phyloP scores from a whole-genome alignment of 1,140 invertebrate genomes.

The Drosophila punjabiensis region DNA sequence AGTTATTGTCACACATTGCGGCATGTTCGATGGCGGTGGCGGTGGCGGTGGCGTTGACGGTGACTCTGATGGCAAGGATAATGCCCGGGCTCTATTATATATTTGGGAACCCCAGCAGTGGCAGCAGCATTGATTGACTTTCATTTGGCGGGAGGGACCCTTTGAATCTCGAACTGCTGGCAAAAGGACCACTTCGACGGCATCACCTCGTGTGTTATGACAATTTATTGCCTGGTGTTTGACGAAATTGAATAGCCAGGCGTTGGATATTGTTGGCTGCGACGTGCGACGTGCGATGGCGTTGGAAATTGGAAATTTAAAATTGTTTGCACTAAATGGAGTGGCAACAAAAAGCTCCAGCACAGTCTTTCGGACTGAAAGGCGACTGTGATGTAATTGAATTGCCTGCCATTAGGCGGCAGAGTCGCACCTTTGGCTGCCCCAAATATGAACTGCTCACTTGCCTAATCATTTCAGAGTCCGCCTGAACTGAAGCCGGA shows the following conservation, averaged over 20 bases:
- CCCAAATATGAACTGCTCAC: constrained; percentile 18
- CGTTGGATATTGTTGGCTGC: constrained; percentile 31
- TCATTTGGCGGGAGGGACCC: constrained; percentile 18
- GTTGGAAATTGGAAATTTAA: constrained; percentile 67
- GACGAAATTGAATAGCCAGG: constrained; percentile 70
- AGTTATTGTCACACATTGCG: constrained; percentile 75
- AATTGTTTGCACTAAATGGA: constrained; percentile 46
- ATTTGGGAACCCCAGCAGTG: constrained; percentile 18
- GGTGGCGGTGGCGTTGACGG: constrained; percentile 40
- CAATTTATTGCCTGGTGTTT: constrained; percentile 78
- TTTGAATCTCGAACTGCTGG: constrained; percentile 33
- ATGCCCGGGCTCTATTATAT: constrained; percentile 37
- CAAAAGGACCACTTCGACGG: constrained; percentile 14
- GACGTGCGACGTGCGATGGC: constrained; percentile 25
- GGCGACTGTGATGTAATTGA: constrained; percentile 33
- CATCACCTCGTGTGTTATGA: constrained; percentile 57
- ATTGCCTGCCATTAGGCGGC: constrained; percentile 48
- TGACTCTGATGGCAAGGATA: constrained; percentile 42
- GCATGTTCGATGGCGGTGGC: constrained; percentile 56
- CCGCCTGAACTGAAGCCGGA: not conserved
- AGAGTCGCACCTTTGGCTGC: constrained; percentile 25
- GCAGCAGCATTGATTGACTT: constrained; percentile 45
- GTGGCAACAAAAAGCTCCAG: constrained; percentile 26
- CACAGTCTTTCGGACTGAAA: constrained; percentile 6
- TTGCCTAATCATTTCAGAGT: constrained; percentile 25